Evolutionary conservation across 92 coral and sea anemone species (phyloP), one percentile per base, ranked within the genome.

Genomic region (Metridium senile): DNA sequence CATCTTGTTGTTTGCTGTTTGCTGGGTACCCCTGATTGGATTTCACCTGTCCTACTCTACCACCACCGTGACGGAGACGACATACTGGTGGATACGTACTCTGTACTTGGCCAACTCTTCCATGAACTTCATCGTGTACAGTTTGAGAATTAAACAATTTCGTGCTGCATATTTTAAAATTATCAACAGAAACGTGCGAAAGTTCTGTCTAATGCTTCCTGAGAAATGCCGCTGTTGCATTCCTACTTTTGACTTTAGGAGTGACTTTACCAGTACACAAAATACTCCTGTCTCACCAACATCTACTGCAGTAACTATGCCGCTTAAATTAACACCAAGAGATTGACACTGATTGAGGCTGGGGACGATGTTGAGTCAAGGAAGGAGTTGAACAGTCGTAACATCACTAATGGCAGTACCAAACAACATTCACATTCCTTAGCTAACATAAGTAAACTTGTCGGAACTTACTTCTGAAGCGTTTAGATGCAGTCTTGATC

Each of bases 81-180:
- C 22, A n/a, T 62, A 19, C 33, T 62, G 68, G 68, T 62, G 68
- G 68, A 62, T 62, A 11, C 68, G 68, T 19, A 17, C 31, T 26
- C 33, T 62, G 28, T 62, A 62, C 68, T 28, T 62, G 28, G 26
- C 68, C 32, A 62, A 62, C 39, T 62, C 68, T 22, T 54, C 61
- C 61, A 54, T 54, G 61, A 54, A 54, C 61, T 54, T 54, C 61
- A 54, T 54, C 61, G 61, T 54, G 61, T 54, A 54, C 61, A 54
- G 61, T 54, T n/a, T 54, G 61, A 17, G 61, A 54, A 54, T 54
- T n/a, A 17, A 22, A 17, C 61, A 54, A 17, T 54, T 54, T 22
- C 61, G 61, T 22, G 61, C 4, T 17, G 61, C 61, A 8, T 54
- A 54, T n/a, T 3, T 54, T 17, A 54, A 22, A n/a, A 54, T 54